Percentiles rank a stretch among this genome's conserved stretches.
Conservation (phyloP, 2,113 vertebrate genomes). For the Pygathrix nemaeus region DNA sequence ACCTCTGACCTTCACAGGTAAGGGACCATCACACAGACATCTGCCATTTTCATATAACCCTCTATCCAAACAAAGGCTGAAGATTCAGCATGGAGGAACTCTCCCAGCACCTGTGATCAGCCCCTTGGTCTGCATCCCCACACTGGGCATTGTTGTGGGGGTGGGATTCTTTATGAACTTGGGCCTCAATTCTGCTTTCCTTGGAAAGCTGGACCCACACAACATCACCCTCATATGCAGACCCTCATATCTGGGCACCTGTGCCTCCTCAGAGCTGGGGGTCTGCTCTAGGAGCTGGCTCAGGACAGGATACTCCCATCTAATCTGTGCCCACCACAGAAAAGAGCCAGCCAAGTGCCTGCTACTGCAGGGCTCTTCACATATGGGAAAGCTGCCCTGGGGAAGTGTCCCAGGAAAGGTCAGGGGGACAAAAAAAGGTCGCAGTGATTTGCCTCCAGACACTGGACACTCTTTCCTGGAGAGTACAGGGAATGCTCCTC, state of each 20-base stretch:
- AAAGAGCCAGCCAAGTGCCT: not conserved
- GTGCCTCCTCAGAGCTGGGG: not conserved
- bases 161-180: not conserved
- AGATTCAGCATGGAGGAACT: not conserved
- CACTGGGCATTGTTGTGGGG: not conserved
- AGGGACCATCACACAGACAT: not conserved
- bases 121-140: too few species aligned
- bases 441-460: rapidly evolving
- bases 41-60: too few species aligned
- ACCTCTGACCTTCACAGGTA: not conserved
- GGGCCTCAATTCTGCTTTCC: rapidly evolving
- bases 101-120: not conserved
- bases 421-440: not conserved
- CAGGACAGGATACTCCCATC: rapidly evolving
- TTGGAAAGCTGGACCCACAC: not conserved
- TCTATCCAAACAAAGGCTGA: not conserved
- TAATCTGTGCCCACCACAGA: rapidly evolving
- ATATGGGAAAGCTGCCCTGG: rapidly evolving
- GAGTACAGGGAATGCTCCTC: rapidly evolving
- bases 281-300: not conserved
- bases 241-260: rapidly evolving
- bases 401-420: not conserved
- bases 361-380: not conserved
- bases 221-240: not conserved
- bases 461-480: not conserved